A percentile compares a stretch with the other conserved stretches of the same genome.
Evolutionary conservation across 2,888 invertebrate genomes (phyloP).

Genomic region (Antitype chi): DNA sequence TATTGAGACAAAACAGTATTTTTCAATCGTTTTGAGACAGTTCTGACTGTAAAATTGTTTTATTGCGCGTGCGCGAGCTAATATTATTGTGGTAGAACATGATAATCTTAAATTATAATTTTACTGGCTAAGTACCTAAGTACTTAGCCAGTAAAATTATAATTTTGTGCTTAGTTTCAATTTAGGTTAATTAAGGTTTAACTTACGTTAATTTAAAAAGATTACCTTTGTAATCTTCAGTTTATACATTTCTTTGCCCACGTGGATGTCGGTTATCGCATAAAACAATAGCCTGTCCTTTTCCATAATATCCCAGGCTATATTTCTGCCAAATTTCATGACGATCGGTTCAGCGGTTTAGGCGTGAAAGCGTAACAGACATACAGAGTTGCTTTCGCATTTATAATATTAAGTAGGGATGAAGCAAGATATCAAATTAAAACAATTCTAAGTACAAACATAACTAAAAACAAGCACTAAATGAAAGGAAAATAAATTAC

Average conservation of each 20-base stretch:
- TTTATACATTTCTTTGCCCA: too few species aligned
- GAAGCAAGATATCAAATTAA: background rate
- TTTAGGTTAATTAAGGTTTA: background rate
- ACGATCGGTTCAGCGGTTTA: background rate
- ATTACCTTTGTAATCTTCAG: background rate
- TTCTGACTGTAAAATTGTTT: background rate
- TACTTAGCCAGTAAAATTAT: background rate
- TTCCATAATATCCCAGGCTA: too few species aligned
- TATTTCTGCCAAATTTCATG: too few species aligned
- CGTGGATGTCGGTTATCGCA: too few species aligned
- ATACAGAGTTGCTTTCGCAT: too few species aligned
- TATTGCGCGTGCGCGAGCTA: background rate
- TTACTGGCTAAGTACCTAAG: too few species aligned
- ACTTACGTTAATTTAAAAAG: background rate
- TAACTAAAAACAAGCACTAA: slow-evolving; percentile 35
- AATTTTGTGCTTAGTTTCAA: background rate
- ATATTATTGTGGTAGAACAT: background rate
- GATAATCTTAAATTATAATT: background rate
- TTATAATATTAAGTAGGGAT: too few species aligned
- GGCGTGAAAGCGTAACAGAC: too few species aligned
- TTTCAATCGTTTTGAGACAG: too few species aligned
- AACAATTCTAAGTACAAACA: slow-evolving; percentile 12
- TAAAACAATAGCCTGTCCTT: too few species aligned
- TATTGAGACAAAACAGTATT: too few species aligned
- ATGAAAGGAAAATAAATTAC: slow-evolving; percentile 52